phyloP scores from a whole-genome alignment of 2,888 invertebrate species.

The Pyrgus malvae region DNA sequence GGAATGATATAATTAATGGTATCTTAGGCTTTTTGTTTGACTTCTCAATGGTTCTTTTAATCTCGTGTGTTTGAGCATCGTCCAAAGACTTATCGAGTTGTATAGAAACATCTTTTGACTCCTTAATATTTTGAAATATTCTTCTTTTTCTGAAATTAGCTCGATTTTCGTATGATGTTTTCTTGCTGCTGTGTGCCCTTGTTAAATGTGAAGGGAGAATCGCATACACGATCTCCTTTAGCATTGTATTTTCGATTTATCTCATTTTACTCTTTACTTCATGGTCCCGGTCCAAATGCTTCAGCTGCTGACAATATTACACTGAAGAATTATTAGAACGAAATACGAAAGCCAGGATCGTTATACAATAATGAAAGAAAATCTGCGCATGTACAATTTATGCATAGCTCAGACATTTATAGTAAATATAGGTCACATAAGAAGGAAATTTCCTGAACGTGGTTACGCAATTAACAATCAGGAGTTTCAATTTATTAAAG shows the following conservation, averaged over 20 bases:
- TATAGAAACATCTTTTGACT: constrained; percentile 40
- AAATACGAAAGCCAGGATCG: constrained; percentile 10
- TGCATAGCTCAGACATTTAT: too few relatives aligned
- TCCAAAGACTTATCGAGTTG: constrained; percentile 56
- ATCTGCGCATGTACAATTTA: too few relatives aligned
- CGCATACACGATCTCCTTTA: constrained; percentile 71
- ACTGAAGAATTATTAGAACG: constrained; percentile 1
- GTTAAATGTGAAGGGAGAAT: constrained; percentile 57
- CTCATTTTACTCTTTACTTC: constrained; percentile 61
- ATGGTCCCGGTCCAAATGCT: constrained; percentile 36
- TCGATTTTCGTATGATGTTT: constrained; percentile 47
- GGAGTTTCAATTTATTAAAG: too few relatives aligned
- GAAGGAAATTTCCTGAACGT: too few relatives aligned
- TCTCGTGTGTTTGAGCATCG: constrained; percentile 69
- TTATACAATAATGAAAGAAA: not conserved
- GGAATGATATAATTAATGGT: constrained; percentile 57
- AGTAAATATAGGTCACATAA: too few relatives aligned
- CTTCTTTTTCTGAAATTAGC: constrained; percentile 54
- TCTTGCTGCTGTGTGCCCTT: constrained; percentile 49
- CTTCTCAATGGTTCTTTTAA: constrained; percentile 49
- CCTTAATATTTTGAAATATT: constrained; percentile 29
- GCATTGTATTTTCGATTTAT: constrained; percentile 65
- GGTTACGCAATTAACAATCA: too few relatives aligned
- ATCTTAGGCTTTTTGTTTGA: constrained; percentile 39
- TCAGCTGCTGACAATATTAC: not conserved